Evolutionary conservation across 1,140 invertebrate genomes (phyloP).

Genomic region (Zaprionus africanus): DNA sequence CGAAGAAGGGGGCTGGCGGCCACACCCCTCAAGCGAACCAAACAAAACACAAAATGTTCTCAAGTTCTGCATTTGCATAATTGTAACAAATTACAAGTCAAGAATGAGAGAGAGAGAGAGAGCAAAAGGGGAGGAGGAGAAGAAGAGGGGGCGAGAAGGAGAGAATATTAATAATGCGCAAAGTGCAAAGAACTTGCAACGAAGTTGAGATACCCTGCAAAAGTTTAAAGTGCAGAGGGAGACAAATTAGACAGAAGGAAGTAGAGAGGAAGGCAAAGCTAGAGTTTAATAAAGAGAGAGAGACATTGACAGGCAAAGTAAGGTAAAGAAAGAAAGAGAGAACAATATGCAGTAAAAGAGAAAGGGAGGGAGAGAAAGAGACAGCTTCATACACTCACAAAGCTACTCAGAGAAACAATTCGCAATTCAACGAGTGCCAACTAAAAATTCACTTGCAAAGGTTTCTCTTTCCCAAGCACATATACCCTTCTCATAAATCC

Average conservation of each 20-base stretch:
- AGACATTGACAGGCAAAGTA: too few relatives aligned
- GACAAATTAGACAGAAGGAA: too few relatives aligned
- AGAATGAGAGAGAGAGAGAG: neutral
- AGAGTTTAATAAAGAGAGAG: neutral
- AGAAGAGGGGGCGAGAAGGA: neutral
- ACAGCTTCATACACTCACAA: too few relatives aligned
- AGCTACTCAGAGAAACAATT: too few relatives aligned
- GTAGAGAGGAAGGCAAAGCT: neutral
- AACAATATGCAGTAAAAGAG: too few relatives aligned
- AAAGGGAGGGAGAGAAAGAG: too few relatives aligned
- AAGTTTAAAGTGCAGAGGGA: neutral
- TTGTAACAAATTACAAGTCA: constrained; percentile 43
- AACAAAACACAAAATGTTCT: constrained; percentile 46
- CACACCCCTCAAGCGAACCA: constrained; percentile 19
- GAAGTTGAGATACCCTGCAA: neutral
- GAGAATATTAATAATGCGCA: constrained; percentile 48
- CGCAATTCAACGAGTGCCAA: too few relatives aligned
- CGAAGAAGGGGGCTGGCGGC: neutral
- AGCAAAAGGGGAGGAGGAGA: too few relatives aligned
- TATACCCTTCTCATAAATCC: neutral
- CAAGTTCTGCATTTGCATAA: constrained; percentile 64
- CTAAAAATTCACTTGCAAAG: neutral
- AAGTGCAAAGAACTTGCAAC: neutral
- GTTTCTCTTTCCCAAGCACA: neutral
- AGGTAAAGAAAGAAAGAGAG: too few relatives aligned